Percentiles rank a stretch among this genome's conserved stretches.
These are phyloP conservation scores for Caretta caretta DNA, from an alignment of 2,113 vertebrate species.

Conservation along the genomic window DNA sequence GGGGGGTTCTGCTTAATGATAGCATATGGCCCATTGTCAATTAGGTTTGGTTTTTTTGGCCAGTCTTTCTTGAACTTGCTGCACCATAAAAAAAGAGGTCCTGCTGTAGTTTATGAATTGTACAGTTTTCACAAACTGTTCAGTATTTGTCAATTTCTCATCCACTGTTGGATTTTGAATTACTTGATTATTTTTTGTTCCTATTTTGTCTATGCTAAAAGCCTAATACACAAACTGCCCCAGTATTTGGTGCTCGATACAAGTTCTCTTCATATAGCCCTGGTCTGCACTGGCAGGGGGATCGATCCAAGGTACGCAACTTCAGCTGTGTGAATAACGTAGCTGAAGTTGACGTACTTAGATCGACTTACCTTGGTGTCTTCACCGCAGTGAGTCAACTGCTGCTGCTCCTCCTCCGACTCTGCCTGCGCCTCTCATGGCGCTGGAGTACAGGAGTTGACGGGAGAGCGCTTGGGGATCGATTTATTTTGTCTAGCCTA, in stretches of 20 bases:
- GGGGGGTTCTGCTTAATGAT: background rate
- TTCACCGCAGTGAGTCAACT: too few relatives aligned
- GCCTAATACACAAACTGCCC: conserved; percentile 69
- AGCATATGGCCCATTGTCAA: conserved; percentile 44
- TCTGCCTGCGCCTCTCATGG: too few relatives aligned
- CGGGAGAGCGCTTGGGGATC: too few relatives aligned
- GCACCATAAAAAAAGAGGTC: conserved; percentile 55
- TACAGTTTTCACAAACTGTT: conserved; percentile 68
- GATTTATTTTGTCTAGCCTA: too few relatives aligned
- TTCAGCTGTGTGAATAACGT: too few relatives aligned
- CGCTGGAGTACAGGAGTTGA: too few relatives aligned
- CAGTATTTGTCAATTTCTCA: conserved; percentile 71
- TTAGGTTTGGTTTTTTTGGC: conserved; percentile 60
- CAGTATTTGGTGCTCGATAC: conserved; percentile 58
- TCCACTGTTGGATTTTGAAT: conserved; percentile 77
- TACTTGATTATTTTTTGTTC: conserved; percentile 80
- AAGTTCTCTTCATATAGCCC: conserved; percentile 63
- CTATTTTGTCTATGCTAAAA: conserved; percentile 54
- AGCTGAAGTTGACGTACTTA: too few relatives aligned
- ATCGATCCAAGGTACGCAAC: too few relatives aligned
- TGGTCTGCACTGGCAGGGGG: too few relatives aligned
- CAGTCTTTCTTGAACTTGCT: conserved; percentile 57
- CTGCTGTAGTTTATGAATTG: conserved; percentile 64
- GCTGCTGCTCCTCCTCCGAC: too few relatives aligned
- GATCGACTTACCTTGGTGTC: too few relatives aligned